These are phyloP conservation scores for Drosophila cognata DNA, from an alignment of 2,888 invertebrate genomes.

Conservation along the genomic window DNA sequence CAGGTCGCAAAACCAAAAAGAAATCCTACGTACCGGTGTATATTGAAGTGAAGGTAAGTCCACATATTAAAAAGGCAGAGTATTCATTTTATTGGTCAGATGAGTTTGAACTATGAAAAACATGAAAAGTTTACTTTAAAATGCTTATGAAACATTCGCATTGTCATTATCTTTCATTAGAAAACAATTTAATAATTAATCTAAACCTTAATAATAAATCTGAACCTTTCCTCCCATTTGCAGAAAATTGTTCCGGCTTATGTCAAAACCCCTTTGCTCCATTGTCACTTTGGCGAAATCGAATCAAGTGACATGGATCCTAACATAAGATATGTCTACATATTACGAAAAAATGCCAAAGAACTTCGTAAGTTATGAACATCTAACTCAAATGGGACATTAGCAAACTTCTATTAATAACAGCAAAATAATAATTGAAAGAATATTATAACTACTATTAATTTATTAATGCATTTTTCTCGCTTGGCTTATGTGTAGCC, in stretches of 20 bases:
- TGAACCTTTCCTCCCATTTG: not conserved
- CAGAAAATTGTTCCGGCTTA: conserved; percentile 89
- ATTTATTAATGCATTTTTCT: not conserved
- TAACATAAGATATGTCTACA: conserved; percentile 89
- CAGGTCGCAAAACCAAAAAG: conserved; percentile 78
- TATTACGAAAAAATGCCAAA: conserved; percentile 88
- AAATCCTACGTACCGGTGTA: conserved; percentile 76
- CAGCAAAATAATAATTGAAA: not conserved
- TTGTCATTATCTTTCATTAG: not conserved
- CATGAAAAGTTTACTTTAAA: not conserved
- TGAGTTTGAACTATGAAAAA: not conserved
- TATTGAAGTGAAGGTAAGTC: conserved; percentile 83
- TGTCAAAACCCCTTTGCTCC: conserved; percentile 89
- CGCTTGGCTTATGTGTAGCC: not conserved
- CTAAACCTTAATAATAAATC: not conserved
- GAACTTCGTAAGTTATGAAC: conserved; percentile 85
- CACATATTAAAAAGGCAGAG: not conserved
- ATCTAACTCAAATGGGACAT: not conserved
- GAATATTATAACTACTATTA: not conserved
- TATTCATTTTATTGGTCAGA: not conserved
- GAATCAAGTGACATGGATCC: conserved; percentile 86
- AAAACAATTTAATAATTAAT: not conserved
- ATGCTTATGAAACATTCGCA: not conserved
- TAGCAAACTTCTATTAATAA: not conserved
- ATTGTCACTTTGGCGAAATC: conserved; percentile 89